These are phyloP conservation scores for Strix uralensis DNA, from an alignment of 2,113 vertebrate genomes.

Conservation along the genomic window DNA sequence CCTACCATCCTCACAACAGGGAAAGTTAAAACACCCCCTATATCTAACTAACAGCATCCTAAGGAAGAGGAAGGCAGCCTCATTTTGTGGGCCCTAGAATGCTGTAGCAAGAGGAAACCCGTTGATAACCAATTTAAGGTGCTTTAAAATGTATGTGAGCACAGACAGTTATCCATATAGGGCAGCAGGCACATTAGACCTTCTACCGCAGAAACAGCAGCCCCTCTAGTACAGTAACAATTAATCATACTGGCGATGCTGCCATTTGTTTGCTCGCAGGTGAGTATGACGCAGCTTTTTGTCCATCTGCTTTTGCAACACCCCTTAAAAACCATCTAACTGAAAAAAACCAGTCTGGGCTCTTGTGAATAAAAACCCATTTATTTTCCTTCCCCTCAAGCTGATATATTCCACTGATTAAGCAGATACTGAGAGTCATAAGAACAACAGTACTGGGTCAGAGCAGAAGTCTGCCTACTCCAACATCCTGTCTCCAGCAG, in stretches of 20 bases:
- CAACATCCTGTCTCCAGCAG: background rate
- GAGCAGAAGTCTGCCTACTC: background rate
- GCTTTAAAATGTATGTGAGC: background rate
- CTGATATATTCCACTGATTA: background rate
- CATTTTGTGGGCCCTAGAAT: background rate
- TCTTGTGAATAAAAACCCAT: background rate
- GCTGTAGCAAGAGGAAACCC: background rate
- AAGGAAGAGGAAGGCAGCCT: background rate
- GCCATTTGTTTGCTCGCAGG: slow-evolving; percentile 46
- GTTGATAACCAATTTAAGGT: background rate
- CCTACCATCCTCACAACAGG: background rate
- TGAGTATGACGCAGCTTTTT: slow-evolving; percentile 34
- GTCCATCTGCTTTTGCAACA: slow-evolving; percentile 42
- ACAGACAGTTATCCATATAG: background rate
- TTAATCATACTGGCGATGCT: slow-evolving; percentile 26
- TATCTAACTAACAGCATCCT: background rate
- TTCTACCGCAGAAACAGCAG: background rate
- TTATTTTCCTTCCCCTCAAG: background rate
- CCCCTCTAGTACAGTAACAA: background rate
- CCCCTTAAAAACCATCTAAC: background rate
- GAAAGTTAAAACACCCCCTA: background rate
- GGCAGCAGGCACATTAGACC: background rate
- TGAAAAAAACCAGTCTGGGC: background rate
- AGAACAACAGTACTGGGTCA: background rate
- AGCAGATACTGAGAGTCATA: background rate